Conservation (phyloP, 30 jellyfish, hydroid and myxozoan species). For the Catostylus mosaicus region DNA sequence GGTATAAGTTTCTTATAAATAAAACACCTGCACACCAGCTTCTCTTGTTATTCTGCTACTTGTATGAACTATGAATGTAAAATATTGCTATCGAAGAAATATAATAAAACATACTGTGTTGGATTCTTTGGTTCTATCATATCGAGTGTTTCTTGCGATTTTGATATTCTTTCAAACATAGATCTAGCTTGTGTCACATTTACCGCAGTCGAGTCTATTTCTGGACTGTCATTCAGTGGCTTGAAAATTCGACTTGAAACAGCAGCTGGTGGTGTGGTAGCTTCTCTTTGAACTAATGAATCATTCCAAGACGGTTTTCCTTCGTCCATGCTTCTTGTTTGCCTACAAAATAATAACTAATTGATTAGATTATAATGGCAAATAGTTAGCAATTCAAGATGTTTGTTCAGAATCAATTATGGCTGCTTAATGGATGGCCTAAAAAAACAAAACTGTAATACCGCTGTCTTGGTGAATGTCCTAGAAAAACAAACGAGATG, state of each 20-base stretch:
- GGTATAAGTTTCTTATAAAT: too few relatives aligned
- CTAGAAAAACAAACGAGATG: not conserved
- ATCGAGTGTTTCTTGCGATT: conserved; percentile 53
- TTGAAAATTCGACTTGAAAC: conserved; percentile 11
- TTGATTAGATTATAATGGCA: not conserved
- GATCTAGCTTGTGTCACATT: conserved; percentile 87
- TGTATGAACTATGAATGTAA: too few relatives aligned
- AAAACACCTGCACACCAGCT: too few relatives aligned
- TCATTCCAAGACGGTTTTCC: conserved; percentile 29
- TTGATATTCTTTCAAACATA: conserved; percentile 86
- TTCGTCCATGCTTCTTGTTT: conserved; percentile 57
- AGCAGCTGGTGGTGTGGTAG: conserved; percentile 39
- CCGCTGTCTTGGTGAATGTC: not conserved
- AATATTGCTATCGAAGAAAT: too few relatives aligned
- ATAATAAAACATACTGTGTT: conserved; percentile 1
- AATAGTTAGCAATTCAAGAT: not conserved
- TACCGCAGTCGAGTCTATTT: conserved; percentile 42
- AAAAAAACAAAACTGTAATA: too few relatives aligned
- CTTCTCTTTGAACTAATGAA: conserved; percentile 1
- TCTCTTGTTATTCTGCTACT: too few relatives aligned
- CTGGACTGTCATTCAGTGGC: not conserved
- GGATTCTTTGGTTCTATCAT: conserved; percentile 1
- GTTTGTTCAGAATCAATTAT: conserved; percentile 2
- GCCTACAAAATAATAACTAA: conserved; percentile 39
- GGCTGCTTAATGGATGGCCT: too few relatives aligned